Conservation (phyloP, 2,797 vertebrate species). For the Cyclopterus lumpus region DNA sequence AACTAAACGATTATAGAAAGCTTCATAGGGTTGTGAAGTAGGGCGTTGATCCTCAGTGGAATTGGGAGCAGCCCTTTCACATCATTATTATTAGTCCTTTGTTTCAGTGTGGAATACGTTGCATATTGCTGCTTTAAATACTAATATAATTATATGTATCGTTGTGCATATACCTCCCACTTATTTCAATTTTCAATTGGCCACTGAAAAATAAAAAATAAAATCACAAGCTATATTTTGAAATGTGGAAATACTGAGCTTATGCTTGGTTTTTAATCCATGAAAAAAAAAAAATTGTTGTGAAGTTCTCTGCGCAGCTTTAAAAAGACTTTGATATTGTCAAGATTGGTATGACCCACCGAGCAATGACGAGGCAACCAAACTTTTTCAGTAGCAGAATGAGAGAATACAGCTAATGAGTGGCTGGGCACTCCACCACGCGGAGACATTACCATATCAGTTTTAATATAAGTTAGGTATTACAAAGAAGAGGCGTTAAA, state of each 20-base stretch:
- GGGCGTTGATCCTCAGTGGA: constrained; percentile 11
- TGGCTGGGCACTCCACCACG: neutral
- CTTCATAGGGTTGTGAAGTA: constrained; percentile 14
- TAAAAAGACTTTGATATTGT: constrained; percentile 8
- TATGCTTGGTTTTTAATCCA: neutral
- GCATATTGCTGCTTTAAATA: neutral
- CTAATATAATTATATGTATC: neutral
- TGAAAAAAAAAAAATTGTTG: neutral
- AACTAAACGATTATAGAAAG: constrained; percentile 8
- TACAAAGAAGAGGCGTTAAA: neutral
- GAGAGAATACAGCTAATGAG: neutral
- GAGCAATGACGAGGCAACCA: neutral
- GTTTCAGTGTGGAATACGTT: neutral
- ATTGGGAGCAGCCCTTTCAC: constrained; percentile 15
- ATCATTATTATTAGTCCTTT: constrained; percentile 18
- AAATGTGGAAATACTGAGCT: neutral
- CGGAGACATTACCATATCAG: neutral
- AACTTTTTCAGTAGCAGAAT: constrained; percentile 4
- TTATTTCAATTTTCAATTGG: constrained; percentile 9
- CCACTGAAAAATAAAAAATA: neutral
- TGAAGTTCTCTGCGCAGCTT: neutral
- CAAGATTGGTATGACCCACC: neutral
- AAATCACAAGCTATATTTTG: neutral
- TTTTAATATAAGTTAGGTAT: neutral
- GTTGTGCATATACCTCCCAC: neutral